phyloP scores from a whole-genome alignment of 2,797 vertebrate genomes.

The Glossophaga mutica region DNA sequence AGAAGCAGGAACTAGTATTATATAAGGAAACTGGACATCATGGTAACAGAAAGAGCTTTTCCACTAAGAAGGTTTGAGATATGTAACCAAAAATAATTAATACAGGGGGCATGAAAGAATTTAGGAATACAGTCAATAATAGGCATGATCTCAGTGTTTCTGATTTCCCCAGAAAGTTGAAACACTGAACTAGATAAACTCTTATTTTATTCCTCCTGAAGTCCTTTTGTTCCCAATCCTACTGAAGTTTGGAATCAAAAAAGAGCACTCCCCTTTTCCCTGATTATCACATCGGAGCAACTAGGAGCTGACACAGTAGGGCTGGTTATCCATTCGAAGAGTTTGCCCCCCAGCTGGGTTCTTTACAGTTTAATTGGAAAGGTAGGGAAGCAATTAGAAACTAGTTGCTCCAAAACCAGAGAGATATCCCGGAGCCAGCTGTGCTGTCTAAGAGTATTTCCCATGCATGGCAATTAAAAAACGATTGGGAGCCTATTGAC shows the following conservation, averaged over 20 bases:
- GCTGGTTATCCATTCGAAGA: conserved; percentile 60
- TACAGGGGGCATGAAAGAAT: background rate
- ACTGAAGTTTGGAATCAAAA: background rate
- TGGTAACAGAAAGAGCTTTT: background rate
- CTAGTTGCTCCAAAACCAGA: conserved; percentile 37
- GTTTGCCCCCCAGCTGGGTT: conserved; percentile 25
- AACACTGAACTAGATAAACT: background rate
- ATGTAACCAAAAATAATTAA: background rate
- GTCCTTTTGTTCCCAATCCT: background rate
- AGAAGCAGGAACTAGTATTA: background rate
- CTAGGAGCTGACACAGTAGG: conserved; percentile 52
- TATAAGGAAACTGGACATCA: background rate
- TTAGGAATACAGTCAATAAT: background rate
- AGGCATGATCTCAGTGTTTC: background rate
- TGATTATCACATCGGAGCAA: conserved; percentile 53
- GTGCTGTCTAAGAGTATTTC: conserved; percentile 59
- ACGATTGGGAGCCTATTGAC: conserved; percentile 33
- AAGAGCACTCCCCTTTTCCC: background rate
- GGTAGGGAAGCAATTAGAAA: conserved; percentile 69
- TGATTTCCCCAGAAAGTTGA: background rate
- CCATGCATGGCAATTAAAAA: conserved; percentile 62
- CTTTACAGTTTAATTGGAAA: conserved; percentile 60
- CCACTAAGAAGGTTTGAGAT: background rate
- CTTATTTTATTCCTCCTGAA: background rate
- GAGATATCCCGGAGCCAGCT: conserved; percentile 51